Evolutionary conservation across 2,888 invertebrate genomes (phyloP), one percentile per base, ranked within the genome.

Genomic region (Zygaena filipendulae): DNA sequence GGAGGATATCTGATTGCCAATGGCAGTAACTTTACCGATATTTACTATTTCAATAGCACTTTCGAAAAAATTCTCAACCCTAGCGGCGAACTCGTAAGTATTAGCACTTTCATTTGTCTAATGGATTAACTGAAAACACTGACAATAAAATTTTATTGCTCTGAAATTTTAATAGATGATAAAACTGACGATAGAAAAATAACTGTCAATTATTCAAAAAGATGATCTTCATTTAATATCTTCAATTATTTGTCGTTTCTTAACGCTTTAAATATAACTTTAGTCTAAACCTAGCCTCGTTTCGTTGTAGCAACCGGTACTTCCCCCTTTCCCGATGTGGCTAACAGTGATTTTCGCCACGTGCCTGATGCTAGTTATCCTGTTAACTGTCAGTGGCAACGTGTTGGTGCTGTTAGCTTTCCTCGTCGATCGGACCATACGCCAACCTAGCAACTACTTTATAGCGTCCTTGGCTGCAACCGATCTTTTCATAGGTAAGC

Each of bases 391-490:
- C 35, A 89, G 91, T 37, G 99, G 99, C 29, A 99, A 99, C 63
- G 92, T 97, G 29, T 84, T 99, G 39, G 97, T 98, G 30, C 84
- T 98, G 29, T 77, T 97, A 45, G 95, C 97, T 23, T 98, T 98
- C 70, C 89, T 96, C 37, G 92, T 97, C 22, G 97, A 97, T 69
- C 82, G 96, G 34, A 90, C 91, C 42, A 93, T 93, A 50, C 81
- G 99, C 30, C 97, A 98, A 60, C 98, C 99, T 13, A 97, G 97
- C 68, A 99, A 99, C 81, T 99, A 98, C 81, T 99, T 98, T 82
- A 97, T 99, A 42, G 97, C 97, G 5, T 98, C 98, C 1, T 83
- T 99, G 38, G 99, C 99, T 24, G 94, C 97, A 31, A 96, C 96
- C 5, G 97, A 98, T 68, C 88, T 98, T 82, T 84, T 98, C 36